Evolutionary conservation across 1,140 invertebrate genomes (phyloP), one percentile per base, ranked within the genome.

Genomic region (Apis cerana): DNA sequence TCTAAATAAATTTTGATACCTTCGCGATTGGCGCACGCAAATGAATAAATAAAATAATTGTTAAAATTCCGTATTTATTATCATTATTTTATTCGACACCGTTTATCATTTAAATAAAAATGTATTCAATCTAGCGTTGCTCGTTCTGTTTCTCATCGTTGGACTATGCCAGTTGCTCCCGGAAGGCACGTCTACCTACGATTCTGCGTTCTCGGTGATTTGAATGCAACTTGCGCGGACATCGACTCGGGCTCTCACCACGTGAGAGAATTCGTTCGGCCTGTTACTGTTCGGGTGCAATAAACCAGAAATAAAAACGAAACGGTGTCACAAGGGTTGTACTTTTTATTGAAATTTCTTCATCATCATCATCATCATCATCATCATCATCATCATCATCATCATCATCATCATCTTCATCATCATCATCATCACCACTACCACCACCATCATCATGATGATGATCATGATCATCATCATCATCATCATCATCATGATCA

Each of bases 331-430:
- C 33, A 88, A 90, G 88, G 88, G 90, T 93, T 93, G 92, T 92
- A 92, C 91, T 93, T 92, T 93, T 93, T 93, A 93, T 93, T 93
- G 88, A 89, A 93, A 92, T 87, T 89, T 88, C 90, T 80, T 85
- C 61, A 75, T 92, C 61, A 64, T 75, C 48, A 62, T 64, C 72
- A 50, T 61, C n/a, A 43, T 72, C 27, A 33, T 71, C 56, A n/a
- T 54, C 48, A 54, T 70, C 68, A 27, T 69, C 67, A 50, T 68
- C 19, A n/a, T 65, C 48, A 19, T 23, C 21, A 21, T 70, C 19
- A 43, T 72, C 17, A 67, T 67, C 15, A 10, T 67, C 19, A 43
- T 43, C 19, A 43, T 72, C 17, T 48, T 67, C 15, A 10, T 67
- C 19, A 43, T 65, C 62, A 15, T 65, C 17, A 33, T 67, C 64